These are phyloP conservation scores for Artibeus lituratus DNA, from an alignment of 2,797 vertebrate genomes.

Conservation along the genomic window DNA sequence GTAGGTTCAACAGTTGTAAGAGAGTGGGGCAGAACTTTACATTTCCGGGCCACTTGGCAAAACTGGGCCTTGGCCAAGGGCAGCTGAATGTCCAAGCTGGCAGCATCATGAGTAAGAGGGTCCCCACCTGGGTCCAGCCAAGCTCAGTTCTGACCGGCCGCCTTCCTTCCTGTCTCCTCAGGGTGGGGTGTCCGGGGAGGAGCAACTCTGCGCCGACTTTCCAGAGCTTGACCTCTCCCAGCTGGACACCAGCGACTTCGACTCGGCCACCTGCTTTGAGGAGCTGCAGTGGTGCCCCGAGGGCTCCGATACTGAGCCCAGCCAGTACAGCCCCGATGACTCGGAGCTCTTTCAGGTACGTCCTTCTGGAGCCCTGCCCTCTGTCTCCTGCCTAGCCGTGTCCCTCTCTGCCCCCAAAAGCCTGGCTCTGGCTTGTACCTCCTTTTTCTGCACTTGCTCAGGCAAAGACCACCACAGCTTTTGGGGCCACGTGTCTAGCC, in stretches of 20 bases:
- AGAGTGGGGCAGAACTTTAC: not conserved
- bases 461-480: not conserved
- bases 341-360: slow-evolving; percentile 94
- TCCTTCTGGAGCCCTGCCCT: rapidly evolving
- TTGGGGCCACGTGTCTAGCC: not conserved
- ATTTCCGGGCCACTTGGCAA: not conserved
- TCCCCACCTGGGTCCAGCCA: too few species aligned
- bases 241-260: slow-evolving; percentile 96
- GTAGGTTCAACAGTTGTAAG: not conserved
- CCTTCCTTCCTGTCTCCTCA: slow-evolving; percentile 63
- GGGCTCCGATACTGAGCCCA: slow-evolving; percentile 87
- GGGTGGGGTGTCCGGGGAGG: slow-evolving; percentile 90
- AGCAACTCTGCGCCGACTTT: slow-evolving; percentile 95
- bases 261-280: slow-evolving; percentile 93
- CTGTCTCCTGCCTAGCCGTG: rapidly evolving
- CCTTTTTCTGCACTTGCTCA: not conserved
- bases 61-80: not conserved
- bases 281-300: slow-evolving; percentile 96
- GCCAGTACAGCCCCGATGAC: slow-evolving; percentile 91
- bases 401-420: not conserved
- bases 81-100: not conserved
- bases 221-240: slow-evolving; percentile 98
- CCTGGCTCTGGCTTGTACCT: not conserved
- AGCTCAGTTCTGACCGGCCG: not conserved
- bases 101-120: not conserved